These are phyloP conservation scores for Caerostris extrusa DNA, from an alignment of 1,140 invertebrate genomes.

Conservation along the genomic window DNA sequence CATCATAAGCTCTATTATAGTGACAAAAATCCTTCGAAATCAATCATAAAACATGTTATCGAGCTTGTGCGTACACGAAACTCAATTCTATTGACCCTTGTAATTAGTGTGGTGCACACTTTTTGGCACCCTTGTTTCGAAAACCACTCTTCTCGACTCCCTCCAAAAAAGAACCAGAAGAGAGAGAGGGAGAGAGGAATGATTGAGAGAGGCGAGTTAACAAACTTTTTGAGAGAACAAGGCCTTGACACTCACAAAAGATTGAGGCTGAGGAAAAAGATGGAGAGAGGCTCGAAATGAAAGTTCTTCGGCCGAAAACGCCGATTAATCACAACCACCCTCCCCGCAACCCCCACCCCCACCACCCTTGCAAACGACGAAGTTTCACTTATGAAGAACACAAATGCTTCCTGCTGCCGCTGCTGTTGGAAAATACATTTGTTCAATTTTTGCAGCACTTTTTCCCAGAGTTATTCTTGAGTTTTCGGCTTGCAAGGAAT, in stretches of 20 bases:
- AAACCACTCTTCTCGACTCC: not conserved
- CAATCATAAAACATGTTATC: conserved; percentile 70
- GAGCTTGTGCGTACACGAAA: conserved; percentile 25
- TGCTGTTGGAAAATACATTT: conserved; percentile 11
- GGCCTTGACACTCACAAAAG: conserved; percentile 62
- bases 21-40: conserved; percentile 57
- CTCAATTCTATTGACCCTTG: conserved; percentile 51
- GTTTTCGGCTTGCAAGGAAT: not conserved
- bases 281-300: conserved; percentile 64
- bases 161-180: conserved; percentile 5
- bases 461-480: no score
- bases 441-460: conserved; percentile 2
- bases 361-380: not conserved
- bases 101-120: conserved; percentile 66
- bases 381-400: conserved; percentile 32
- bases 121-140: conserved; percentile 60
- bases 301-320: conserved; percentile 64
- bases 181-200: conserved; percentile 28
- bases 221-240: conserved; percentile 74
- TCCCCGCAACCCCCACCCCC: no score
- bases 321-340: conserved; percentile 64
- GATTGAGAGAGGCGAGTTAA: conserved; percentile 73
- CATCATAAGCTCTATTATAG: not conserved
- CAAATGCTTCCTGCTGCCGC: conserved; percentile 3
- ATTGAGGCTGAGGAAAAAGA: conserved; percentile 58